Percentiles rank a stretch among this genome's conserved stretches.
These are phyloP conservation scores for Peromyscus melanophrys DNA, from an alignment of 2,797 vertebrate genomes.

Conservation along the genomic window DNA sequence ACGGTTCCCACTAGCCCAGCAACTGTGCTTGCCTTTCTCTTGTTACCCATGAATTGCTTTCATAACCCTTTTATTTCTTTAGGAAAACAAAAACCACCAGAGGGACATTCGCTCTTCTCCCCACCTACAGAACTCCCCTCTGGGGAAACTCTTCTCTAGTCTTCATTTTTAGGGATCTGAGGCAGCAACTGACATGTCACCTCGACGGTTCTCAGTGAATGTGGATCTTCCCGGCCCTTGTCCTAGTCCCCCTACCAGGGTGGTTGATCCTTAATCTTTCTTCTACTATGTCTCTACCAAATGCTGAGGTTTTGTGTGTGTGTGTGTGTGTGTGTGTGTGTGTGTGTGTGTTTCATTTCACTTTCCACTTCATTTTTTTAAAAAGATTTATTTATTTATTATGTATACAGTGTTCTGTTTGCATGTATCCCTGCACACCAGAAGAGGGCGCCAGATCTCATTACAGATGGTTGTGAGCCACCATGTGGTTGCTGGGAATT, in stretches of 20 bases:
- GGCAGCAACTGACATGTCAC: too few relatives aligned
- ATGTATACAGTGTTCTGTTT: too few relatives aligned
- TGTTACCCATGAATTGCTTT: neutral
- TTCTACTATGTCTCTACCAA: neutral
- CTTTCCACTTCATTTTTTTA: neutral
- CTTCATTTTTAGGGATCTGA: neutral
- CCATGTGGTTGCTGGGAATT: too few relatives aligned
- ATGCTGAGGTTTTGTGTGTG: neutral
- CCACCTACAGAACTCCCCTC: neutral
- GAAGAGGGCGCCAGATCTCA: too few relatives aligned
- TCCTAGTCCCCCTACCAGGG: too few relatives aligned
- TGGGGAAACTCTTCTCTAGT: neutral
- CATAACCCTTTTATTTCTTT: neutral
- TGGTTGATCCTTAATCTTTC: neutral
- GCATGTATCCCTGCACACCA: too few relatives aligned
- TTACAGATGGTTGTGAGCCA: too few relatives aligned
- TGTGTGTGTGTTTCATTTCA: neutral
- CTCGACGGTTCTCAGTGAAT: neutral
- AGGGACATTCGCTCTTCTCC: neutral
- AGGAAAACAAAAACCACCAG: neutral
- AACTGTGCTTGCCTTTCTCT: neutral
- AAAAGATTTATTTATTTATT: too few relatives aligned
- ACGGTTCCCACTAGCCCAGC: neutral
- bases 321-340: neutral
- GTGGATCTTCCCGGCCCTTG: neutral